Percentiles rank a stretch among this genome's conserved stretches.
phyloP scores from a whole-genome alignment of 2,113 vertebrate species.

The Chlorodrepanis virens region DNA sequence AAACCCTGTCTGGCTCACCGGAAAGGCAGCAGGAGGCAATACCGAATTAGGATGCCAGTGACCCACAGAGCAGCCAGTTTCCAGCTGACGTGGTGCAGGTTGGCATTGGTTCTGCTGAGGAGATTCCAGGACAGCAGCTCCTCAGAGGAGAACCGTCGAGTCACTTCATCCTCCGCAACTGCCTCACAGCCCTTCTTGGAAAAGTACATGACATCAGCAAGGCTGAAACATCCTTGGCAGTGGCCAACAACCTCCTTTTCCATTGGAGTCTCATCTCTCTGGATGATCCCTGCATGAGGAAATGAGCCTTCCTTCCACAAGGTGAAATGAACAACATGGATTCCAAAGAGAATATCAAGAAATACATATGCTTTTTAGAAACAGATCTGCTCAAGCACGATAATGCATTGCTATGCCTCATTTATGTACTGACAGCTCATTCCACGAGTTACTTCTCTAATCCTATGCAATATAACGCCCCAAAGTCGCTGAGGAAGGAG shows the following conservation, averaged over 20 bases:
- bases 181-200: conserved; percentile 86
- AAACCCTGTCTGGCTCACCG: conserved; percentile 71
- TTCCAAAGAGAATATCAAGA: neutral
- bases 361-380: neutral
- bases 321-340: neutral
- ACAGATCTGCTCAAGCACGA: neutral
- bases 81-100: conserved; percentile 83
- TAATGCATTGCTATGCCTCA: neutral
- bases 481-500: neutral
- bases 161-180: conserved; percentile 90
- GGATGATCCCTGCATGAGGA: conserved; percentile 79
- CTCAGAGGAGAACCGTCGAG: conserved; percentile 88
- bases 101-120: conserved; percentile 88
- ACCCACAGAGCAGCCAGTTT: conserved; percentile 85
- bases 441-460: neutral
- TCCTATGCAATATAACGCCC: neutral
- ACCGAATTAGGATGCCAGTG: conserved; percentile 82
- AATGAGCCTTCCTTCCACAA: conserved; percentile 19
- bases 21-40: conserved; percentile 85
- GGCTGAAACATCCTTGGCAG: conserved; percentile 71
- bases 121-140: conserved; percentile 92
- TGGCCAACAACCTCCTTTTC: conserved; percentile 80
- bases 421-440: neutral
- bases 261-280: conserved; percentile 82
- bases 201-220: conserved; percentile 87